Base-by-base conservation (phyloP, 2,797 vertebrate species). In the Lycodopsis pacificus region DNA sequence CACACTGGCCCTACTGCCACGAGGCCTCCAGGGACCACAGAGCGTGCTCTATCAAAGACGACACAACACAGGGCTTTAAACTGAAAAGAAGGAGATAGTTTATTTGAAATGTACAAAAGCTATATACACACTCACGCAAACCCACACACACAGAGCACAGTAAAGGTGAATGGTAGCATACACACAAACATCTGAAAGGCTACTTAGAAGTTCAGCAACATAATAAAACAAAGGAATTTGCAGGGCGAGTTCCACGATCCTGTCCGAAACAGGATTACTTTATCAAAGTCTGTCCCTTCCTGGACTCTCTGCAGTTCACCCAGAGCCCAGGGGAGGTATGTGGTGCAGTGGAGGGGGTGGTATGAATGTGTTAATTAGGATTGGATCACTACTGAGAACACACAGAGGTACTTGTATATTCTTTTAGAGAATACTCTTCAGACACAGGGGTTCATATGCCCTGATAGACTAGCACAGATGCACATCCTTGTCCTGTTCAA, bases 81-180 rank as follows among this genome's bases (percentile, higher is more conserved):
- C 86, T 89, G 82, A 85, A 86, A 91, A 90, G 89, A 91, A 87
- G 63, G 68, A 87, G 90, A 96, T 96, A 94, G 89, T 96, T 96
- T 95, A 95, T 96, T 95, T 94, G 96, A 95, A 95, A 98, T 99
- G 96, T 99, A 98, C 97, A 99, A 98, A 98, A 97, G 90, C 93
- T 98, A 96, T 97, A 95, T 96, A 97, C 91, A 91, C 81, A 68
- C 73, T 48, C 82, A 66, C 74, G 56, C 82, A 84, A 86, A 86
- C 57, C 1, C 84, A 79, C 77, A 81, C 88, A 84, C 62, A 84
- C 71, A 90, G 92, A 95, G 92, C 90, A 86, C 91, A 93, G 95
- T 93, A 95, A 88, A 89, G 87, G 80, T 85, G 79, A 86, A 92
- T 81, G 76, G 83, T 77, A 84, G 81, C 85, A 83, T 82, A 94